These are phyloP conservation scores for Pristis pectinata DNA, from an alignment of 2,797 vertebrate genomes.

Conservation along the genomic window DNA sequence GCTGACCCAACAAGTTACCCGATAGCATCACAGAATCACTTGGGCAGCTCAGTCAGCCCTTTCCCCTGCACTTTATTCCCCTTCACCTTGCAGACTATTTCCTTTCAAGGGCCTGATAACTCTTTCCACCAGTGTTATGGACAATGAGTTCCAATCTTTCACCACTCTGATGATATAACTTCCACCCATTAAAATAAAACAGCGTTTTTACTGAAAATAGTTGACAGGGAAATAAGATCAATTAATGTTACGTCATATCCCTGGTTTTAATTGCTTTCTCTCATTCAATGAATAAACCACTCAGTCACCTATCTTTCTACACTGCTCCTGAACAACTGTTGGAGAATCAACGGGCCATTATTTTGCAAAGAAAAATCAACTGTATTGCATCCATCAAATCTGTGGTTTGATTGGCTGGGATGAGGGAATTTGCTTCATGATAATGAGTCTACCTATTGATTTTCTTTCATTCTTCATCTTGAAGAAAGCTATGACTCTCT, in stretches of 20 bases:
- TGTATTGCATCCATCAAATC: background rate
- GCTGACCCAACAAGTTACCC: too few species aligned
- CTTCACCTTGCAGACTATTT: background rate
- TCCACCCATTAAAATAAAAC: background rate
- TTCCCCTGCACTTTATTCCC: background rate
- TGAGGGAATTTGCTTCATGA: background rate
- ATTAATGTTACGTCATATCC: background rate
- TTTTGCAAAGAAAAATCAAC: background rate
- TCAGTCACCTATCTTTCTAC: background rate
- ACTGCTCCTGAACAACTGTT: background rate
- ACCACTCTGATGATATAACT: too few species aligned
- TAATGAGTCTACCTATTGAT: background rate
- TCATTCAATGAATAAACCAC: too few species aligned
- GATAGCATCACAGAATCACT: too few species aligned
- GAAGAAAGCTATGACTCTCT: background rate
- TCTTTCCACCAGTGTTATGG: too few species aligned
- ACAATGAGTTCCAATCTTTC: too few species aligned
- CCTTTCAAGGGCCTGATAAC: background rate
- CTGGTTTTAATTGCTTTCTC: background rate
- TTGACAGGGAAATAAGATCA: background rate
- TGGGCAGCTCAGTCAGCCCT: background rate
- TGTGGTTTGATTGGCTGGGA: background rate
- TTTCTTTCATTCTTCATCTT: background rate
- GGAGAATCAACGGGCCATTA: background rate
- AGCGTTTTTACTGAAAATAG: background rate